A percentile compares a stretch with the other conserved stretches of the same genome.
These are phyloP conservation scores for Phasianus colchicus DNA, from an alignment of 2,113 vertebrate genomes.

Conservation along the genomic window DNA sequence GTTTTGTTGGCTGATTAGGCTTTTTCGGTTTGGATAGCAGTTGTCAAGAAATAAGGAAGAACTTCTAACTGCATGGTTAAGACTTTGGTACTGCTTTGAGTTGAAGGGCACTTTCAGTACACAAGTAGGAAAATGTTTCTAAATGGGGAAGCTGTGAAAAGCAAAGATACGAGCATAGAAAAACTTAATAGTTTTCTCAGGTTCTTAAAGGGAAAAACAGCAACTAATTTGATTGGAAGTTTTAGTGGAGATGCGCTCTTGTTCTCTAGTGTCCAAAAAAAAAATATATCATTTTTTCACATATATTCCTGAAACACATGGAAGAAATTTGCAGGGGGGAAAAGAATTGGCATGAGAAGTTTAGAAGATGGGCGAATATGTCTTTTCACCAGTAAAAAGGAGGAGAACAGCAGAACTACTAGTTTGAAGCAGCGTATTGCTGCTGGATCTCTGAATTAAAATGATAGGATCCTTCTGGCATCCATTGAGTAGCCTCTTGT, in stretches of 20 bases:
- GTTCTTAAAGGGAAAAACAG: neutral
- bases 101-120: neutral
- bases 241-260: neutral
- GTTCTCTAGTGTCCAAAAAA: neutral
- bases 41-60: neutral
- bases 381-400: neutral
- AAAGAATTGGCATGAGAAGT: neutral
- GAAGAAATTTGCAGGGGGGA: neutral
- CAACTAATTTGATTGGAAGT: neutral
- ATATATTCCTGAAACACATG: neutral
- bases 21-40: neutral
- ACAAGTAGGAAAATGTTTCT: neutral
- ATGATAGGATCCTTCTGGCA: neutral
- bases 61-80: neutral
- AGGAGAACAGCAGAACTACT: neutral
- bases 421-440: neutral
- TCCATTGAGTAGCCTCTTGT: neutral
- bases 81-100: neutral
- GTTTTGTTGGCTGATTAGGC: neutral
- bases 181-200: neutral
- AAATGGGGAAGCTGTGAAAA: neutral
- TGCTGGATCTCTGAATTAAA: neutral
- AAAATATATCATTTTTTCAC: neutral
- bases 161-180: neutral
- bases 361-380: neutral